Base-by-base conservation (phyloP, 2,113 vertebrate genomes). In the Tonatia bakeri region DNA sequence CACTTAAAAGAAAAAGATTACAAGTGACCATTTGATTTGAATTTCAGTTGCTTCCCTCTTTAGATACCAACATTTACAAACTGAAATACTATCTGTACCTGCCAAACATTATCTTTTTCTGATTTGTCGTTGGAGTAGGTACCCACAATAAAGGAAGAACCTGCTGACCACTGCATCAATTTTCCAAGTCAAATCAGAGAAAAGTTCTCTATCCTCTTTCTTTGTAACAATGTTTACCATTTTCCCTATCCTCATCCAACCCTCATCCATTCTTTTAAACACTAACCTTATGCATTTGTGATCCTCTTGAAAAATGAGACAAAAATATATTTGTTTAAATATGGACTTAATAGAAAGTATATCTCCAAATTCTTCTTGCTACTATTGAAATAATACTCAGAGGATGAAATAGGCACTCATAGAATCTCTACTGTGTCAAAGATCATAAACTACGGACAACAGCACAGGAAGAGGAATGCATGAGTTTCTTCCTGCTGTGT, bases 21-120 rank as follows among this genome's bases (percentile, higher is more conserved):
- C 19, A 77, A 92, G 67, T 87, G 50, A 28, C 56, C 31, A 14
- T 38, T 43, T 84, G 28, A 1, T 86, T 79, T 79, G 17, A 92
- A 85, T 91, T 97, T 96, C 69, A 64, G 0, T 89, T 77, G 26
- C 83, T 95, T 93, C 61, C 93, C 36, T 97, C 38, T 76, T 96
- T 91, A 85, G 45, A 38, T 85, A 96, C 80, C 52, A 95, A 67
- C 72, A 73, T 69, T 84, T 83, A 6, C 77, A 90, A 52, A 59
- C 84, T 95, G 1, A 96, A 97, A 83, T 75, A 69, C 43, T 81
- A 8, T 31, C 59, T 90, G 43, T 38, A 52, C 24, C 56, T 79
- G 47, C 17, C 52, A 67, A 72, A 45, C 85, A 61, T 45, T 70
- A 3, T 81, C 54, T 67, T 61, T 83, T 72, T 85, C 28, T 77